These are phyloP conservation scores for Indri indri DNA, from an alignment of 2,113 vertebrate genomes.

Conservation along the genomic window DNA sequence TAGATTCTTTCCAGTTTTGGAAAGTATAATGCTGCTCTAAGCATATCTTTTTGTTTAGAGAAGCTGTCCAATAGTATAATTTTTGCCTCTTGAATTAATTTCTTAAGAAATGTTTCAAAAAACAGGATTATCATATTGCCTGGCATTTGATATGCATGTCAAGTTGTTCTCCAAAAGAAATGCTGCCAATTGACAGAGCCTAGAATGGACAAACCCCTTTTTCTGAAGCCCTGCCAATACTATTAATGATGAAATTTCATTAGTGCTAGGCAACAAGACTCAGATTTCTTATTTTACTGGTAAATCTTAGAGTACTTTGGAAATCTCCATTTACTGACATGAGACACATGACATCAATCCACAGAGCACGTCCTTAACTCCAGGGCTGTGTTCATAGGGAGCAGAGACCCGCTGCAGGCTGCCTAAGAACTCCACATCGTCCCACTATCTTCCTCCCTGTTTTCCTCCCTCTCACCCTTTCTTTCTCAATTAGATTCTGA, in stretches of 20 bases:
- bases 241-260: neutral
- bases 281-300: constrained; percentile 16
- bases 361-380: neutral
- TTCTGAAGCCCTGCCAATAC: neutral
- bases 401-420: neutral
- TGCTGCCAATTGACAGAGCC: neutral
- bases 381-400: neutral
- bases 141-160: neutral
- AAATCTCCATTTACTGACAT: neutral
- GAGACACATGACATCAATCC: neutral
- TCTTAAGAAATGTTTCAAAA: neutral
- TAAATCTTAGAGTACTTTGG: constrained; percentile 20
- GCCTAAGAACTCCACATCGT: neutral
- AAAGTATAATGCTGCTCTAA: neutral
- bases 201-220: neutral
- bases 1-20: neutral
- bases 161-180: constrained; percentile 4
- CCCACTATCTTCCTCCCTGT: neutral
- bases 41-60: neutral
- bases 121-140: neutral
- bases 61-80: constrained; percentile 24
- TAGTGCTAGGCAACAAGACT: neutral
- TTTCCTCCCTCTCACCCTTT: too few relatives aligned
- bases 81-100: constrained; percentile 35
- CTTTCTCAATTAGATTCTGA: neutral